phyloP scores from a whole-genome alignment of 2,113 vertebrate species.

The Leucoraja erinaceus region DNA sequence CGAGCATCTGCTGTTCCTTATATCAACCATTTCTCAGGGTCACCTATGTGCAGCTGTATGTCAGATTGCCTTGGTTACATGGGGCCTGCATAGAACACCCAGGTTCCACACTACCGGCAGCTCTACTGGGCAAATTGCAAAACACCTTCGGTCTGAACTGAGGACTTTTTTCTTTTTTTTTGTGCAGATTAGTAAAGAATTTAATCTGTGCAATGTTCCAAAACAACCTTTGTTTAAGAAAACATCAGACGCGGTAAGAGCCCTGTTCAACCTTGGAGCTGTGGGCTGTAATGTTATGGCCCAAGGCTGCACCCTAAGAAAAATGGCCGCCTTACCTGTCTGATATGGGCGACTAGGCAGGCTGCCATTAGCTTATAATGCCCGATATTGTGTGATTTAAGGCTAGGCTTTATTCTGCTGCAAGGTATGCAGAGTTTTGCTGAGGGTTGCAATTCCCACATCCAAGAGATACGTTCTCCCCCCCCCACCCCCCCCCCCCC shows the following conservation, averaged over 20 bases:
- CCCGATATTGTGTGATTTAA: slow-evolving; percentile 10
- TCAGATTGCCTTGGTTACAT: neutral
- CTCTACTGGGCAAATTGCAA: neutral
- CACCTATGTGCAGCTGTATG: neutral
- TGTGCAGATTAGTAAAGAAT: slow-evolving; percentile 16
- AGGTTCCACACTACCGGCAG: neutral
- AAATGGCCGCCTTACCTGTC: neutral
- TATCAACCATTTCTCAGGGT: too few species aligned
- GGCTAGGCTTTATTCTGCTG: neutral
- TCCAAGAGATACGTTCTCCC: neutral
- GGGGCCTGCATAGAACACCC: neutral
- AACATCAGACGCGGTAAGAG: neutral
- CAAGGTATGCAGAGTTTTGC: neutral
- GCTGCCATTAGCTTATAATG: slow-evolving; percentile 21
- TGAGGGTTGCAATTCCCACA: neutral
- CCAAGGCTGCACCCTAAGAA: neutral
- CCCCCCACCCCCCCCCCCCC: too few species aligned
- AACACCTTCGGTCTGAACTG: neutral
- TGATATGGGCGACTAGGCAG: slow-evolving; percentile 5
- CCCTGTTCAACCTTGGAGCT: neutral
- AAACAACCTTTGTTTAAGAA: neutral
- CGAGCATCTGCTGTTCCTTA: too few species aligned
- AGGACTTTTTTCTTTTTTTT: neutral
- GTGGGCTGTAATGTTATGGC: neutral
- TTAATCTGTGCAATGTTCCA: slow-evolving; percentile 27